Evolutionary conservation across 2,888 invertebrate genomes (phyloP), one percentile per base, ranked within the genome.

Genomic region (Zeuzera pyrina): DNA sequence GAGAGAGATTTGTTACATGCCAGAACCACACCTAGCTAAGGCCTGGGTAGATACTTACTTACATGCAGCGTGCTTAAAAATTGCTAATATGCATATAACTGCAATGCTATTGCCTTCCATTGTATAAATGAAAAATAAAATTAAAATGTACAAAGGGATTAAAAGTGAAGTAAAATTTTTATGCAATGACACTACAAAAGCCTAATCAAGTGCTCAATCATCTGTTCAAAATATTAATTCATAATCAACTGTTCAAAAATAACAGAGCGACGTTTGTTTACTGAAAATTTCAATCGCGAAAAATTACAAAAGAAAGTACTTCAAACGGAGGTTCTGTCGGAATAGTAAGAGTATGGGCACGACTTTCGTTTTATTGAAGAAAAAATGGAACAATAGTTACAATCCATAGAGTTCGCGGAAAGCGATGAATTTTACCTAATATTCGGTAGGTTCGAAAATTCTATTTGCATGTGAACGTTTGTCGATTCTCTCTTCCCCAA

Each of bases 261-360:
- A n/a, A n/a, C n/a, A 1, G 25, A 6, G 12, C 7, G 12, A 25
- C 25, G 8, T 8, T 25, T 25, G n/a, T n/a, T 12, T 13, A 25
- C 12, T 10, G 25, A 13, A 25, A 25, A 25, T 25, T 25, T 25
- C 25, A 10, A 25, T 25, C 25, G 12, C 12, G 25, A 25, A 3
- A 12, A 25, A 25, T 25, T 13, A 12, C 12, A 25, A 25, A 7
- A 10, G 25, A 25, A 7, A 5, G 12, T 12, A 5, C 25, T 10
- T 25, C 12, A 12, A 25, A 25, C 25, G 13, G 13, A 25, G 25
- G 12, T 7, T 12, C 12, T 11, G 13, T 31, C 29, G 26, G 19
- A 40, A 33, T 33, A 22, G 30, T 35, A 33, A 29, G 27, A 26
- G 31, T 19, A 27, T 23, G 31, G 23, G 29, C 30, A 28, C 13